Conservation (phyloP, 2,888 invertebrate genomes). For the Agrilus cyanescens region DNA sequence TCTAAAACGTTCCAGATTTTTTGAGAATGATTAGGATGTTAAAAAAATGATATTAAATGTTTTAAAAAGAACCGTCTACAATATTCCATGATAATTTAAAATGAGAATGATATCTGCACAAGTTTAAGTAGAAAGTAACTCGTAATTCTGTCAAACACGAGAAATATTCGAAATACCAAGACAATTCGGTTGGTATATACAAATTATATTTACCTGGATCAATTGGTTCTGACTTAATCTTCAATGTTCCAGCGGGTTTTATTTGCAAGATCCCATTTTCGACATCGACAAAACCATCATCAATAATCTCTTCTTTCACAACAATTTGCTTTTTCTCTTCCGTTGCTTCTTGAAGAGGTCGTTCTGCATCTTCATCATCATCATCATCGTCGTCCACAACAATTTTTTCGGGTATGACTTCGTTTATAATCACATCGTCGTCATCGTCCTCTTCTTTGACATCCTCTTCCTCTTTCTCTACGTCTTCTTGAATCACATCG, state of each 20-base stretch:
- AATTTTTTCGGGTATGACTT: conserved; percentile 53
- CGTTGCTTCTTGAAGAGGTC: conserved; percentile 18
- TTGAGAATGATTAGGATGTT: too few relatives aligned
- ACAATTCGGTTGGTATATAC: too few relatives aligned
- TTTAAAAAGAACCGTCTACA: too few relatives aligned
- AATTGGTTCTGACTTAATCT: conserved; percentile 60
- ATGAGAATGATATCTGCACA: too few relatives aligned
- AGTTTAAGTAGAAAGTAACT: too few relatives aligned
- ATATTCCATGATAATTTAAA: too few relatives aligned
- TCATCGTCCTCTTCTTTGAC: conserved; percentile 42
- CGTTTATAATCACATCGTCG: conserved; percentile 57
- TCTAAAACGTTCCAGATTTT: too few relatives aligned
- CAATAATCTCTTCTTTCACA: conserved; percentile 48
- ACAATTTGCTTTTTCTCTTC: conserved; percentile 10
- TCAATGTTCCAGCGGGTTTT: conserved; percentile 43
- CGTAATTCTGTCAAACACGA: too few relatives aligned
- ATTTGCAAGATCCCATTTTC: conserved; percentile 38
- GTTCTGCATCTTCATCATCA: conserved; percentile 15
- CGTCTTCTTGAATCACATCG: conserved; percentile 7
- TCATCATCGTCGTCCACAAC: conserved; percentile 53
- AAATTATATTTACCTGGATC: conserved; percentile 42
- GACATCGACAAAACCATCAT: conserved; percentile 37
- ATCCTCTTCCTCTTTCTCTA: conserved; percentile 11
- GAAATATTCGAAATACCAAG: too few relatives aligned
- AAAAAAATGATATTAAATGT: too few relatives aligned